phyloP scores from a whole-genome alignment of 2,888 invertebrate genomes.

The Calameuta idolon region DNA sequence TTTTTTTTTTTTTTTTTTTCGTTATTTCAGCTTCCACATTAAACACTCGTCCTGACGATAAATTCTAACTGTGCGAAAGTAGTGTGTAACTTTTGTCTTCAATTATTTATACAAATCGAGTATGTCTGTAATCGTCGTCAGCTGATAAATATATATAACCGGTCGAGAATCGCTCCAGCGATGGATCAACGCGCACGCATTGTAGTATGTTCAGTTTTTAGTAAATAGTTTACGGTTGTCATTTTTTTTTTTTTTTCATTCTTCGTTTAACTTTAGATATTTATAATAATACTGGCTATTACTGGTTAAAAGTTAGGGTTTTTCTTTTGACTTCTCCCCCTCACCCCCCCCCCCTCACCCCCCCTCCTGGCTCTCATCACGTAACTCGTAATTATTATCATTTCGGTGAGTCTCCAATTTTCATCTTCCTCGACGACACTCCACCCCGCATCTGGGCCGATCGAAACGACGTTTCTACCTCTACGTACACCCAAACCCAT shows the following conservation, averaged over 20 bases:
- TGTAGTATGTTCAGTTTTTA: neutral
- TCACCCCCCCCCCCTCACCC: no score
- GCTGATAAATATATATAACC: neutral
- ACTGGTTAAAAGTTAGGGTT: slow-evolving; percentile 46
- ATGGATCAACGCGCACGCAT: neutral
- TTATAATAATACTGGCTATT: slow-evolving; percentile 61
- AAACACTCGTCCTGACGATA: slow-evolving; percentile 18
- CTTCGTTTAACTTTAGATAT: slow-evolving; percentile 8
- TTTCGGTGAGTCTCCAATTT: slow-evolving; percentile 45
- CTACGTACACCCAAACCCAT: neutral
- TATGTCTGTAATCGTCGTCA: neutral
- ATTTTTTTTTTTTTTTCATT: neutral
- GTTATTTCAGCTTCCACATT: neutral
- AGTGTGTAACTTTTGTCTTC: neutral
- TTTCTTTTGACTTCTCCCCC: slow-evolving; percentile 30
- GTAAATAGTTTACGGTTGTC: neutral
- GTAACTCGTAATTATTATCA: slow-evolving; percentile 57
- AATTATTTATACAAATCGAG: neutral
- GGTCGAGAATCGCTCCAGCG: neutral
- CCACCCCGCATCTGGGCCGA: no score
- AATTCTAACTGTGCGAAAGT: slow-evolving; percentile 47
- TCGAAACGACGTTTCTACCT: neutral
- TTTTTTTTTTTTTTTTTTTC: slow-evolving; percentile 20
- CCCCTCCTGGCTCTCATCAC: slow-evolving; percentile 27
- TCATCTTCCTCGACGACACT: neutral